Percentiles rank a stretch among this genome's conserved stretches.
Conservation (phyloP, 2,888 invertebrate species). For the Empis livida region DNA sequence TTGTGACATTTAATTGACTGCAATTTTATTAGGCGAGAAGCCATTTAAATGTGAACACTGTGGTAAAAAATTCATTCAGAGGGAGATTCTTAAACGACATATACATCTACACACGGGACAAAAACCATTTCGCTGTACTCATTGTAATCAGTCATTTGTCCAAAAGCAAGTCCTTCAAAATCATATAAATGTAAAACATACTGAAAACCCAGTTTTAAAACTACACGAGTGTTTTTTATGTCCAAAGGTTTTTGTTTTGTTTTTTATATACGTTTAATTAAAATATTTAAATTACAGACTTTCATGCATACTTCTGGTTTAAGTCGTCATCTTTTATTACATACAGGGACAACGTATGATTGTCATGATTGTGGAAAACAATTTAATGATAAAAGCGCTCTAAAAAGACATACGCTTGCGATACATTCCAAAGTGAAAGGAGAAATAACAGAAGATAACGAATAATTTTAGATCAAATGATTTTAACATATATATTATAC, state of each 20-base stretch:
- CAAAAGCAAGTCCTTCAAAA: constrained; percentile 54
- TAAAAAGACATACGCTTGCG: constrained; percentile 45
- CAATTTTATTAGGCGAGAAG: constrained; percentile 19
- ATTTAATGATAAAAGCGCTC: constrained; percentile 60
- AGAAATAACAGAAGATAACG: too few relatives aligned
- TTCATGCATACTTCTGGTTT: constrained; percentile 47
- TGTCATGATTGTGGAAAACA: constrained; percentile 51
- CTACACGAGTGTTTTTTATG: constrained; percentile 55
- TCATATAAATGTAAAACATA: constrained; percentile 46
- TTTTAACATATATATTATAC: too few relatives aligned
- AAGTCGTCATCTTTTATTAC: constrained; percentile 52
- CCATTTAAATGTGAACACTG: constrained; percentile 44
- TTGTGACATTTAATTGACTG: neutral
- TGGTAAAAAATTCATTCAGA: constrained; percentile 51
- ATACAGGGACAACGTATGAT: constrained; percentile 49
- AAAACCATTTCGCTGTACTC: constrained; percentile 52
- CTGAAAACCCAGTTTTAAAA: constrained; percentile 42
- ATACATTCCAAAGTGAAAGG: constrained; percentile 16
- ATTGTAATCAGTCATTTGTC: constrained; percentile 56
- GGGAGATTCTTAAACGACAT: constrained; percentile 53
- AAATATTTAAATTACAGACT: constrained; percentile 11
- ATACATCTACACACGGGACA: constrained; percentile 43
- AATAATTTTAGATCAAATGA: too few relatives aligned
- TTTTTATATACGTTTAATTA: neutral
- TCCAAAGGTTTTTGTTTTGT: constrained; percentile 37